Conservation (phyloP, 2,888 invertebrate genomes). For the Sacculina carcini region DNA sequence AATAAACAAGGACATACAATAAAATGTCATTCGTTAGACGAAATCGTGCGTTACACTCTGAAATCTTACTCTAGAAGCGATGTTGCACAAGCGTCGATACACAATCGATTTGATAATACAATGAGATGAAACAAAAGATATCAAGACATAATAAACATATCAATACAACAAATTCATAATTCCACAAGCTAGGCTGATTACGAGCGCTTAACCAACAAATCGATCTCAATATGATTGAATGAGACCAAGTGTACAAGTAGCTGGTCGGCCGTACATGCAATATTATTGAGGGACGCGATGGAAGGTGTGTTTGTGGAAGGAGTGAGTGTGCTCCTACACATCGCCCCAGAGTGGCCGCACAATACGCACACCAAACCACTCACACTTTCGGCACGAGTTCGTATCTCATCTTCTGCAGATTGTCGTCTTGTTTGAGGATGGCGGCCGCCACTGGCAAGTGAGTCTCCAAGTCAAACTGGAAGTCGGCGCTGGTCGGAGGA, state of each 20-base stretch:
- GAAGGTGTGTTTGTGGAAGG: not conserved
- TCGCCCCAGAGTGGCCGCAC: not conserved
- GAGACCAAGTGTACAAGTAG: not conserved
- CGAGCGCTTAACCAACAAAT: too few species aligned
- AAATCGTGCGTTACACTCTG: too few species aligned
- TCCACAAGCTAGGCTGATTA: too few species aligned
- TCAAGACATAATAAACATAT: too few species aligned
- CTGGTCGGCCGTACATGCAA: too few species aligned
- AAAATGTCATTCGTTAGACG: too few species aligned
- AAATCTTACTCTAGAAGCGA: too few species aligned
- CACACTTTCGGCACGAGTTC: slow-evolving; percentile 97
- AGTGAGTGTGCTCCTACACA: not conserved
- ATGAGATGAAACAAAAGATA: too few species aligned
- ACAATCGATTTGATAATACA: too few species aligned
- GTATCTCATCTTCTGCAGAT: slow-evolving; percentile 94
- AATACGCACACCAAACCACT: slow-evolving; percentile 27
- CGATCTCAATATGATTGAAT: not conserved
- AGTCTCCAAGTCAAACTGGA: slow-evolving; percentile 77
- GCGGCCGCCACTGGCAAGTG: slow-evolving; percentile 80
- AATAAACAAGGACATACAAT: too few species aligned
- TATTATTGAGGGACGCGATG: not conserved
- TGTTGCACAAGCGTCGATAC: too few species aligned
- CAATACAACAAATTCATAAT: too few species aligned
- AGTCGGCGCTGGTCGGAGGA: slow-evolving; percentile 83
- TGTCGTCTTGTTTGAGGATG: slow-evolving; percentile 79